Evolutionary conservation across 1,140 invertebrate genomes (phyloP), one percentile per base, ranked within the genome.

Genomic region (Procambarus virginalis): DNA sequence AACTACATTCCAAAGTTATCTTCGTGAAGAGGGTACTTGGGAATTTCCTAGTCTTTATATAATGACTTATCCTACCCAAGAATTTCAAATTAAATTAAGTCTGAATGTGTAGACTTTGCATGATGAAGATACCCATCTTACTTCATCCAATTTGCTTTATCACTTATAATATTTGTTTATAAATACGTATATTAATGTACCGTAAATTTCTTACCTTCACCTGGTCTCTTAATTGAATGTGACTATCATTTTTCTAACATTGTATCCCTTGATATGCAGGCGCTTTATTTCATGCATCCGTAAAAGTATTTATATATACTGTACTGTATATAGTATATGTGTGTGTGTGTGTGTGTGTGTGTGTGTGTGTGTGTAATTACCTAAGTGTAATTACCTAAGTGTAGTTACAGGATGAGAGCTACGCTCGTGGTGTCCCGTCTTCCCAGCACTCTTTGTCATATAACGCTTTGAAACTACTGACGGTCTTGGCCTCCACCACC

Each of bases 121-220:
- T 73, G 68, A 73, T 73, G 68, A 73, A 73, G 22, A 20, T 73
- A 73, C 68, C 22, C 34, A 22, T 73, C 34, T 73, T 34, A 73
- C n/a, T 73, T 73, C 68, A 73, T 73, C 68, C n/a, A 73, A 34
- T 73, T 73, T 73, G 68, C n/a, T 4, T 73, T 73, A 34, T 73
- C 34, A 73, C 22, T 10, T 10, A 34, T n/a, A 73, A 73, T 73
- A 5, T 34, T 73, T 34, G 14, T 34, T 34, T 73, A 8, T 34
- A 73, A 73, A 73, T 34, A 34, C 0, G 17, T 10, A 73, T 34
- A 73, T 22, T 73, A 14, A 73, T 73, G 68, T 34, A 34, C 34
- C 34, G 34, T 73, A 73, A 73, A 73, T 73, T 73, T 73, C 68
- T 34, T 73, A 22, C 22, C n/a, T 73, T 73, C 34, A 8, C 8